These are phyloP conservation scores for Flexamia atlantica DNA, from an alignment of 2,888 invertebrate genomes.

Conservation along the genomic window DNA sequence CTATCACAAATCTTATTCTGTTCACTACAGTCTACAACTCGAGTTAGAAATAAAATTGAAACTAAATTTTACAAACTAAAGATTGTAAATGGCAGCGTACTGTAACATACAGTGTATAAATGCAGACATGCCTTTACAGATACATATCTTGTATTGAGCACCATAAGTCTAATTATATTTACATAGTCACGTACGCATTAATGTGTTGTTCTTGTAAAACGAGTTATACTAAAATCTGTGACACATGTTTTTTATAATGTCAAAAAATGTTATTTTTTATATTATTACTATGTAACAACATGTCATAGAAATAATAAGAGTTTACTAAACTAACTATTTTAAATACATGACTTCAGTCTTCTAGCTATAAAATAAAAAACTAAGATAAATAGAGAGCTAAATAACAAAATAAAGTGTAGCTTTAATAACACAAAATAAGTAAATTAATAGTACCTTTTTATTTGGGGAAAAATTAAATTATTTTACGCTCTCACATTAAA, in stretches of 20 bases:
- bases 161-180: conserved; percentile 1
- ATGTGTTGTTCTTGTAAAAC: background rate
- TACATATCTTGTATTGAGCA: conserved; percentile 19
- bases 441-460: too few relatives aligned
- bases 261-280: background rate
- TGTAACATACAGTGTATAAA: conserved; percentile 18
- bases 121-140: conserved; percentile 5
- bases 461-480: too few relatives aligned
- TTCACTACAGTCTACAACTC: background rate
- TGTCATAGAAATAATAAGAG: background rate
- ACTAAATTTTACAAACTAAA: conserved; percentile 4
- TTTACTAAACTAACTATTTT: background rate
- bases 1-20: background rate
- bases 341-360: conserved; percentile 16
- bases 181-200: conserved; percentile 8
- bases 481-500: too few relatives aligned
- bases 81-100: conserved; percentile 35
- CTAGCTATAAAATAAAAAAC: conserved; percentile 4
- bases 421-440: too few relatives aligned
- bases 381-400: conserved; percentile 7
- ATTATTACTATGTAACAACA: background rate
- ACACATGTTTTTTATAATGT: background rate
- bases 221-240: background rate
- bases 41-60: background rate
- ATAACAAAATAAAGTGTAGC: too few relatives aligned